Percentiles rank a stretch among this genome's conserved stretches.
Evolutionary conservation across 2,888 invertebrate species (phyloP).

Genomic region (Lasioglossum pauxillum): DNA sequence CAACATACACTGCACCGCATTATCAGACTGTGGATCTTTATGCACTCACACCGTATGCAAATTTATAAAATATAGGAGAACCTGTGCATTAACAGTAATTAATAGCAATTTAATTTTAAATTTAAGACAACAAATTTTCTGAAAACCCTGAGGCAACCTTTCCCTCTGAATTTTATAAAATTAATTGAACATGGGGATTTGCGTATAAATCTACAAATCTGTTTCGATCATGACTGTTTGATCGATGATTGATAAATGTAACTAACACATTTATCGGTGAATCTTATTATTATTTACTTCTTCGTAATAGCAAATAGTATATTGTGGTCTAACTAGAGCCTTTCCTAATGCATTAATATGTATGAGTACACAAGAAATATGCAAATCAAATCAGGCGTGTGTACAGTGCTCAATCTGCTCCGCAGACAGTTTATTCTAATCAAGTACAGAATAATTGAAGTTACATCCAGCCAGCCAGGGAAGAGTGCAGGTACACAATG

Average conservation of each 20-base stretch:
- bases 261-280: not conserved
- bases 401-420: not conserved
- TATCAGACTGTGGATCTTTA: not conserved
- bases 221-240: no score
- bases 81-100: not conserved
- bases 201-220: not conserved
- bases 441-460: conserved; percentile 7
- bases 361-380: conserved; percentile 10
- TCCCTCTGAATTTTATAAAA: not conserved
- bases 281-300: not conserved
- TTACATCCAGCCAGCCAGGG: not conserved
- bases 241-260: not conserved
- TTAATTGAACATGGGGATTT: not conserved
- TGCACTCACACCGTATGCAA: not conserved
- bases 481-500: not conserved
- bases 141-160: not conserved
- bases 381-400: not conserved
- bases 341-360: not conserved
- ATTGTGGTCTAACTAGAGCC: not conserved
- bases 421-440: conserved; percentile 14
- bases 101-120: not conserved
- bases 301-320: not conserved
- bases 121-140: not conserved
- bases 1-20: not conserved
- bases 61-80: not conserved